Conservation (phyloP, 2,113 vertebrate species). For the Oryzias curvinotus region DNA sequence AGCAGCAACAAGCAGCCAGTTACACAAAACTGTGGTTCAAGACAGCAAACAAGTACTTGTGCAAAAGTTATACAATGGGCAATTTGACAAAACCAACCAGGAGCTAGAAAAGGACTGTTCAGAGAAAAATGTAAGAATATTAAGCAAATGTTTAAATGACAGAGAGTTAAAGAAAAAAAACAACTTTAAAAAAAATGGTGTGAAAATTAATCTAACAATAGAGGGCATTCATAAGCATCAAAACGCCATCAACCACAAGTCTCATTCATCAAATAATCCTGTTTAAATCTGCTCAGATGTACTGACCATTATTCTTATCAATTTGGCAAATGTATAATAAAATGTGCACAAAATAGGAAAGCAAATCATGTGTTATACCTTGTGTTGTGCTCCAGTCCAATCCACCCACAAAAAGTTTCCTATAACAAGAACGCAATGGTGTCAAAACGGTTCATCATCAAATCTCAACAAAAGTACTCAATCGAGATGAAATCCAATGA, state of each 20-base stretch:
- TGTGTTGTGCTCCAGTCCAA: constrained; percentile 99
- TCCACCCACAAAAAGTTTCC: constrained; percentile 98
- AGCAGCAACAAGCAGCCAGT: constrained; percentile 40
- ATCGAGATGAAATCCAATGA: not conserved
- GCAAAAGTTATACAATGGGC: constrained; percentile 39
- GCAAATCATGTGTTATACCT: constrained; percentile 79
- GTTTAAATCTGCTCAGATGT: no score
- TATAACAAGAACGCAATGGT: constrained; percentile 63
- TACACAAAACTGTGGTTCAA: constrained; percentile 33
- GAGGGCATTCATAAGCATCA: no score
- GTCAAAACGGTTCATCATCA: not conserved
- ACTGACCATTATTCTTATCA: no score
- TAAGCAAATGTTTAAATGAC: not conserved
- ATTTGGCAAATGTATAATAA: not conserved
- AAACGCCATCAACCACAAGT: no score
- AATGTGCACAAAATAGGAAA: not conserved
- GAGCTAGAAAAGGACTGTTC: constrained; percentile 19
- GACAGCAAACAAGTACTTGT: constrained; percentile 28
- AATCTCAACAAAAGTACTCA: not conserved
- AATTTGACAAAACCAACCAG: constrained; percentile 43
- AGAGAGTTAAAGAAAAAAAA: not conserved
- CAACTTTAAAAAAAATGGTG: not conserved
- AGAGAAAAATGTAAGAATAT: not conserved
- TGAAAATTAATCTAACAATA: not conserved
- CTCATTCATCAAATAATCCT: no score